Conservation (phyloP, 2,113 vertebrate genomes). For the Rhinopithecus roxellana region DNA sequence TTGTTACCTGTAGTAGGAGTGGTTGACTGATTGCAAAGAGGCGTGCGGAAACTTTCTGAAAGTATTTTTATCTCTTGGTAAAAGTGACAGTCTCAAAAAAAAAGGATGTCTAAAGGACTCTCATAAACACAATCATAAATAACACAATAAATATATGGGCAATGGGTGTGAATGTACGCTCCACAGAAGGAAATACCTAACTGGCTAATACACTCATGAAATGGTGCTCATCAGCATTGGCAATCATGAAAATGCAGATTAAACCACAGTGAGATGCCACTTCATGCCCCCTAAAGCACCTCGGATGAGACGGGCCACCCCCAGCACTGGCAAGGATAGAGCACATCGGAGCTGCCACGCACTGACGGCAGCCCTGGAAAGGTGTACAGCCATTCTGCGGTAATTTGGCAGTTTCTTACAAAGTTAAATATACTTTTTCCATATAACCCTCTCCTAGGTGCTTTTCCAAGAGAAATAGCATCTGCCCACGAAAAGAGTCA, state of each 20-base stretch:
- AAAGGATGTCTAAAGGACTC: not conserved
- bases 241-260: fast-evolving
- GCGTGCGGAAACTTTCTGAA: not conserved
- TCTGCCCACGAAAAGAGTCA: not conserved
- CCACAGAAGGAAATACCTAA: not conserved
- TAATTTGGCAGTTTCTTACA: not conserved
- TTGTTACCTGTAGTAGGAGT: fast-evolving
- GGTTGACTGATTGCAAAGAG: not conserved
- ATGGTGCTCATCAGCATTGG: fast-evolving
- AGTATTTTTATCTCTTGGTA: not conserved
- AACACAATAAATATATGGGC: not conserved
- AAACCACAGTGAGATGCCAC: not conserved
- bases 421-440: not conserved
- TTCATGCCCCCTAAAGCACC: fast-evolving
- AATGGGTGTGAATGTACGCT: fast-evolving
- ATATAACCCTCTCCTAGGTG: too few relatives aligned
- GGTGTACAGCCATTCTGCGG: fast-evolving
- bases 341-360: fast-evolving
- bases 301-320: fast-evolving
- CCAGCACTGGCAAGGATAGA: fast-evolving
- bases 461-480: not conserved
- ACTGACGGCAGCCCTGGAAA: fast-evolving
- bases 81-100: not conserved
- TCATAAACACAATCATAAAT: not conserved
- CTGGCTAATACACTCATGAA: not conserved